phyloP scores from a whole-genome alignment of 2,888 invertebrate genomes.

The Biston betularia region DNA sequence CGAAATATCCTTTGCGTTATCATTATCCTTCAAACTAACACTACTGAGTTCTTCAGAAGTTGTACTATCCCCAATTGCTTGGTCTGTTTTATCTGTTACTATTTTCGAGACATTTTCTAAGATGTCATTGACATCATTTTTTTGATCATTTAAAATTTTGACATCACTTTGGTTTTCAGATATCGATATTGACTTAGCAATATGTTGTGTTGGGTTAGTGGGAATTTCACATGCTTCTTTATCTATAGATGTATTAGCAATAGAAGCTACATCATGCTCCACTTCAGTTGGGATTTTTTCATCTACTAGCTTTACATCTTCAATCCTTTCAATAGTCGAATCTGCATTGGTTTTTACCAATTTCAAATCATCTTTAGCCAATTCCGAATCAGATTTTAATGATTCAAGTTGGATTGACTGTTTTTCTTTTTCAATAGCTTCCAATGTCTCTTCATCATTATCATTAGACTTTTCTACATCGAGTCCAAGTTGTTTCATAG shows the following conservation, averaged over 20 bases:
- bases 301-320: constrained; percentile 11
- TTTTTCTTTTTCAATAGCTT: constrained; percentile 11
- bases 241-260: background rate
- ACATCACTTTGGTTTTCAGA: background rate
- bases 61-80: background rate
- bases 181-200: background rate
- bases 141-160: background rate
- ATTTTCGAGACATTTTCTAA: background rate
- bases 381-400: background rate
- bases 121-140: background rate
- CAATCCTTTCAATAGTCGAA: background rate
- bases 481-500: constrained; percentile 8
- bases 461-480: background rate
- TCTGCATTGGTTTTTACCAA: background rate
- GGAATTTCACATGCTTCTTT: background rate
- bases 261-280: background rate
- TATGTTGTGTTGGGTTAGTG: background rate
- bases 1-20: background rate
- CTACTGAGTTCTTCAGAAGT: background rate
- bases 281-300: constrained; percentile 3
- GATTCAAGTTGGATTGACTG: background rate
- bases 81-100: background rate
- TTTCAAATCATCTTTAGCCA: background rate
- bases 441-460: constrained; percentile 3
- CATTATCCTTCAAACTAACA: background rate